A percentile compares a stretch with the other conserved stretches of the same genome.
phyloP scores from a whole-genome alignment of 2,888 invertebrate species.

The Tenthredo scrophulariae region DNA sequence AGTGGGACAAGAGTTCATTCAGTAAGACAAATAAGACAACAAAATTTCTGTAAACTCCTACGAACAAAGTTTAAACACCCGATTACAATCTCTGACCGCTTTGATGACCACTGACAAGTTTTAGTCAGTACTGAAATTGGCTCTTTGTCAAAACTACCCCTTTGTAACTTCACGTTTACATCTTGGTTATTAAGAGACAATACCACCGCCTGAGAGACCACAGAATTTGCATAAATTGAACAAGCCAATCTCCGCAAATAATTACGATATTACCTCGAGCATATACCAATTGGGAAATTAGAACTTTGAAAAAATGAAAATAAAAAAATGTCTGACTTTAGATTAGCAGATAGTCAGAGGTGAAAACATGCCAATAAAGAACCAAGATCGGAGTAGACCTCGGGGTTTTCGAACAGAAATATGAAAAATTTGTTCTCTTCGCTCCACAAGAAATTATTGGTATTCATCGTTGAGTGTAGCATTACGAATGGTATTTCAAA shows the following conservation, averaged over 20 bases:
- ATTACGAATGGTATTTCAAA: background rate
- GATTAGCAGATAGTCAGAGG: background rate
- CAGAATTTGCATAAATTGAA: slow-evolving; percentile 19
- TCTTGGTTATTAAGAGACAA: slow-evolving; percentile 20
- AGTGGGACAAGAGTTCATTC: background rate
- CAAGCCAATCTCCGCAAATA: background rate
- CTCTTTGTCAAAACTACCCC: slow-evolving; percentile 23
- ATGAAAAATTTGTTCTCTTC: background rate
- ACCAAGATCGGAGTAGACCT: background rate
- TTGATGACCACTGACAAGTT: slow-evolving; percentile 9
- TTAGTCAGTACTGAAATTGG: background rate
- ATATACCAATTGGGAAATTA: background rate
- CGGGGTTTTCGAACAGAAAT: background rate
- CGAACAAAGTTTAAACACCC: slow-evolving; percentile 10
- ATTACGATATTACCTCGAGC: slow-evolving; percentile 3
- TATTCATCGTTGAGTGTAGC: background rate
- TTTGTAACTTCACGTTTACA: background rate
- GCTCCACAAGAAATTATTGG: background rate
- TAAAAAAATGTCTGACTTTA: background rate
- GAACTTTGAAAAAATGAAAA: background rate
- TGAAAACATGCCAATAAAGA: background rate
- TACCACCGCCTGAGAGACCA: background rate
- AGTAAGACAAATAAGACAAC: slow-evolving; percentile 8
- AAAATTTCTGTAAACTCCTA: background rate
- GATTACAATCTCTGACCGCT: background rate